Percentiles rank a stretch among this genome's conserved stretches.
phyloP scores from a whole-genome alignment of 1,140 invertebrate species.

The Mya arenaria region DNA sequence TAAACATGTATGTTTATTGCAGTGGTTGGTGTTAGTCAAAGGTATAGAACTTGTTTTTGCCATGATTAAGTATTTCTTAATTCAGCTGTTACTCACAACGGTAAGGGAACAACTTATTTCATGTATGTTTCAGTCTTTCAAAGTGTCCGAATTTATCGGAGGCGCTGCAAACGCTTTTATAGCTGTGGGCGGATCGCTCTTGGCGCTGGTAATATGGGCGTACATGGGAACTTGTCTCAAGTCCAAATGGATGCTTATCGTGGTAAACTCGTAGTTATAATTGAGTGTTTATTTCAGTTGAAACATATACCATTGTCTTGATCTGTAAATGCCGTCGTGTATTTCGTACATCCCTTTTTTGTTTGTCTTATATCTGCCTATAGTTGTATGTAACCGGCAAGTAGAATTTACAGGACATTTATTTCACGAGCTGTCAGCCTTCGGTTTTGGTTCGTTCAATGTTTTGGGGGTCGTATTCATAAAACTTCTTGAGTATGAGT shows the following conservation, averaged over 20 bases:
- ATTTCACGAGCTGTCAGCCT: neutral
- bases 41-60: no score
- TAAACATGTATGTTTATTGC: neutral
- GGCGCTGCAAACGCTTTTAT: constrained; percentile 34
- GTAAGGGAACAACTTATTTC: neutral
- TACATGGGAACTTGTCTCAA: constrained; percentile 25
- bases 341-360: no score
- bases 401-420: neutral
- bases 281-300: neutral
- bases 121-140: constrained; percentile 18
- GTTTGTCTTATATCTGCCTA: no score
- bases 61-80: neutral
- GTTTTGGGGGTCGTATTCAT: no score
- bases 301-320: no score
- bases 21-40: neutral
- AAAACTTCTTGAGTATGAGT: no score
- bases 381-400: no score
- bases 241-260: constrained; percentile 40
- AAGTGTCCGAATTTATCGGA: constrained; percentile 30
- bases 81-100: neutral
- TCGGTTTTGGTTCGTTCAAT: no score
- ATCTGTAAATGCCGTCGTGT: no score
- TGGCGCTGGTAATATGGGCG: constrained; percentile 18
- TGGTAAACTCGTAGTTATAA: neutral
- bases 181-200: neutral